Conservation (phyloP, 2,888 invertebrate species). For the Spisula subtruncata region DNA sequence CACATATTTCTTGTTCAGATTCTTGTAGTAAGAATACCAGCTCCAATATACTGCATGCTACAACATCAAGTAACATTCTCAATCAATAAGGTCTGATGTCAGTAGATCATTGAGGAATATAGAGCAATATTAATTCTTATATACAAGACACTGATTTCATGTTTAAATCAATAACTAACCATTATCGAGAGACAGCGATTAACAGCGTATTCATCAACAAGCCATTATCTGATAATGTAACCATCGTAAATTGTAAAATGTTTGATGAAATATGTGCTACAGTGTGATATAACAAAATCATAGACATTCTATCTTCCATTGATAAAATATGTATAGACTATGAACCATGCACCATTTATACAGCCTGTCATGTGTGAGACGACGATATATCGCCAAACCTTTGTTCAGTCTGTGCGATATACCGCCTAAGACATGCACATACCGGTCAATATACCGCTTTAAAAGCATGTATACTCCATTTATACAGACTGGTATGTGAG, state of each 20-base stretch:
- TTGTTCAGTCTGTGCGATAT: no score
- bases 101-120: background rate
- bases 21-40: background rate
- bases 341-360: no score
- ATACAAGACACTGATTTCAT: background rate
- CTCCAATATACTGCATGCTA: background rate
- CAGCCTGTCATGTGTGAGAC: no score
- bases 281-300: background rate
- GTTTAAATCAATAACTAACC: slow-evolving; percentile 14
- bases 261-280: background rate
- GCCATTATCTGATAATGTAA: background rate
- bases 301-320: no score
- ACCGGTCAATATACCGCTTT: no score
- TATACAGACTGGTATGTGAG: no score
- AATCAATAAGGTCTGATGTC: slow-evolving; percentile 21
- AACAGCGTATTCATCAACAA: background rate
- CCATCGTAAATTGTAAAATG: background rate
- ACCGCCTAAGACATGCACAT: no score
- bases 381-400: no score
- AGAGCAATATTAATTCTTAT: background rate
- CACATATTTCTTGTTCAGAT: background rate
- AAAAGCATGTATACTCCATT: no score
- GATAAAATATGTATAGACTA: no score
- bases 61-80: background rate
- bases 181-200: slow-evolving; percentile 3